These are phyloP conservation scores for Panthera tigris DNA, from an alignment of 2,113 vertebrate genomes.

Conservation along the genomic window DNA sequence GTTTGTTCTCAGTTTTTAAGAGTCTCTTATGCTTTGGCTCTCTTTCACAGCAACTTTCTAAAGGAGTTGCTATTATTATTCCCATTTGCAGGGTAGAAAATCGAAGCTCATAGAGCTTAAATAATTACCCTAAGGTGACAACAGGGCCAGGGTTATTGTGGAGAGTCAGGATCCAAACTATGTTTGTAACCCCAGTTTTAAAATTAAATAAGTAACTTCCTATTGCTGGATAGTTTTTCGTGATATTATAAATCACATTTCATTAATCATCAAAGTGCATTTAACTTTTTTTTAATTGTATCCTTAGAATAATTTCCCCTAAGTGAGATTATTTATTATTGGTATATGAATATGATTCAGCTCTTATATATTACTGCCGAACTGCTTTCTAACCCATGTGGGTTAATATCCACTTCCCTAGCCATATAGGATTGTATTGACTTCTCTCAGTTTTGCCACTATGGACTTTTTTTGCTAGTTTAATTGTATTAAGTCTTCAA, in stretches of 20 bases:
- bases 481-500: slow-evolving; percentile 41
- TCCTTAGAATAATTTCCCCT: background rate
- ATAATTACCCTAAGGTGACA: background rate
- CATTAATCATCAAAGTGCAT: background rate
- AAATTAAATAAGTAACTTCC: background rate
- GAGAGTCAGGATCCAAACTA: background rate
- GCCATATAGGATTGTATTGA: background rate
- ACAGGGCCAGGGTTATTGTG: too few species aligned
- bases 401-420: background rate
- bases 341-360: background rate
- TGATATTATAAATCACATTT: background rate
- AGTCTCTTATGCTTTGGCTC: too few species aligned
- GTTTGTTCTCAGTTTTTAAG: too few species aligned
- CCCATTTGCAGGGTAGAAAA: background rate
- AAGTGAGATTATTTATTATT: background rate
- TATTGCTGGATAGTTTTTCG: background rate
- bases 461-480: background rate
- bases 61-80: background rate
- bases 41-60: background rate
- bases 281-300: slow-evolving; percentile 31
- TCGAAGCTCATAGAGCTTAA: background rate
- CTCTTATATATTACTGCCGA: background rate
- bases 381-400: background rate
- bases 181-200: background rate
- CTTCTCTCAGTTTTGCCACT: slow-evolving; percentile 22